Percentiles rank a stretch among this genome's conserved stretches.
Conservation (phyloP, 2,797 vertebrate genomes). For the Taeniopygia guttata region DNA sequence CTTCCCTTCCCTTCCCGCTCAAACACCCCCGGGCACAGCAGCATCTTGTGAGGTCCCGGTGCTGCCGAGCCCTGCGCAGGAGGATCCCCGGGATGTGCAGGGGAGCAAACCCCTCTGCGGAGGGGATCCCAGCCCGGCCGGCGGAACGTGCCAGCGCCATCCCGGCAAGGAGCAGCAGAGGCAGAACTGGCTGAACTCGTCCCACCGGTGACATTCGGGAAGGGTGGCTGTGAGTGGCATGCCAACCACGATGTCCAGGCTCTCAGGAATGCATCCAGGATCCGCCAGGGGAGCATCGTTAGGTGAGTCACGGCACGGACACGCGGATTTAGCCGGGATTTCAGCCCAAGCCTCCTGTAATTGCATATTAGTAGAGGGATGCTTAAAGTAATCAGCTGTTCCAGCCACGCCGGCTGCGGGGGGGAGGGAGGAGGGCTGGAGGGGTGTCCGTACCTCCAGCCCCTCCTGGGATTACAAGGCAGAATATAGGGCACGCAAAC, state of each 20-base stretch:
- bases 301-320: slow-evolving; percentile 27
- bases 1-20: too few relatives aligned
- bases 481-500: slow-evolving; percentile 24
- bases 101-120: background rate
- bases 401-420: background rate
- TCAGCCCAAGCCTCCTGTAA: slow-evolving; percentile 47
- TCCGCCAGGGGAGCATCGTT: background rate
- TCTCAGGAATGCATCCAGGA: slow-evolving; percentile 38
- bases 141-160: rapidly evolving
- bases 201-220: background rate
- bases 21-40: rapidly evolving
- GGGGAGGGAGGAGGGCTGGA: slow-evolving; percentile 16
- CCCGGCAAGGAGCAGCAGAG: background rate
- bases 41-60: background rate
- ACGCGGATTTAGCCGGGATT: slow-evolving; percentile 36
- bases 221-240: background rate
- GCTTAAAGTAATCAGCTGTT: slow-evolving; percentile 46
- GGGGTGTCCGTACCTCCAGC: background rate
- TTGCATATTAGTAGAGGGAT: slow-evolving; percentile 14
- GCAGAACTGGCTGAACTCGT: slow-evolving; percentile 11
- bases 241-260: slow-evolving; percentile 1
- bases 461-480: slow-evolving; percentile 38
- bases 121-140: background rate
- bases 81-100: too few relatives aligned
- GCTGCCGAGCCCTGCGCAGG: rapidly evolving